Conservation (phyloP, 2,113 vertebrate genomes). For the Sceloporus tristichus region DNA sequence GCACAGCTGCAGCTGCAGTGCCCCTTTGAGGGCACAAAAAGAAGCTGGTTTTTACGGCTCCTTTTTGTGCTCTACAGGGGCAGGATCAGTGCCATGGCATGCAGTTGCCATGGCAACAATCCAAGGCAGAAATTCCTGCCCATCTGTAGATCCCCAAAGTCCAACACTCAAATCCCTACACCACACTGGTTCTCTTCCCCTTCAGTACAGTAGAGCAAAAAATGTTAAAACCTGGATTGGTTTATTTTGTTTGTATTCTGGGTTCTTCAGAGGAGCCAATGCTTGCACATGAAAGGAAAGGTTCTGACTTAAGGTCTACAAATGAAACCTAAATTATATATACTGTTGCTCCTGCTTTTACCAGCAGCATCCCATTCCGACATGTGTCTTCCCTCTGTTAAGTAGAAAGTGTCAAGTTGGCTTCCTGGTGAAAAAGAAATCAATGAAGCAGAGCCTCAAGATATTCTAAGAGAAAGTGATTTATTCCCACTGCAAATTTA, state of each 20-base stretch:
- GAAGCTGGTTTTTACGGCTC: too few species aligned
- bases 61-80: too few species aligned
- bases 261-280: not conserved
- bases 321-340: constrained; percentile 12
- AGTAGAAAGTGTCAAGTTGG: constrained; percentile 18
- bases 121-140: too few species aligned
- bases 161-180: too few species aligned
- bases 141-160: too few species aligned
- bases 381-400: constrained; percentile 11
- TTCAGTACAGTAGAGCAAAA: not conserved
- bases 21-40: too few species aligned
- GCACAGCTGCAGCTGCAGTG: too few species aligned
- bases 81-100: too few species aligned
- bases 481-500: constrained; percentile 26
- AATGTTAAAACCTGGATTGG: not conserved
- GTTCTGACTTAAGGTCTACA: not conserved
- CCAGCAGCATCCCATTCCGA: constrained; percentile 1
- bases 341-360: constrained; percentile 18
- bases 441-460: constrained; percentile 22
- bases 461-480: constrained; percentile 29
- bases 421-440: constrained; percentile 32
- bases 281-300: not conserved
- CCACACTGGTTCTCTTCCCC: not conserved
- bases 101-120: too few species aligned
- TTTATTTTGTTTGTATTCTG: not conserved